Conservation (phyloP, 2,888 invertebrate species). For the Gymnoscelis rufifasciata region DNA sequence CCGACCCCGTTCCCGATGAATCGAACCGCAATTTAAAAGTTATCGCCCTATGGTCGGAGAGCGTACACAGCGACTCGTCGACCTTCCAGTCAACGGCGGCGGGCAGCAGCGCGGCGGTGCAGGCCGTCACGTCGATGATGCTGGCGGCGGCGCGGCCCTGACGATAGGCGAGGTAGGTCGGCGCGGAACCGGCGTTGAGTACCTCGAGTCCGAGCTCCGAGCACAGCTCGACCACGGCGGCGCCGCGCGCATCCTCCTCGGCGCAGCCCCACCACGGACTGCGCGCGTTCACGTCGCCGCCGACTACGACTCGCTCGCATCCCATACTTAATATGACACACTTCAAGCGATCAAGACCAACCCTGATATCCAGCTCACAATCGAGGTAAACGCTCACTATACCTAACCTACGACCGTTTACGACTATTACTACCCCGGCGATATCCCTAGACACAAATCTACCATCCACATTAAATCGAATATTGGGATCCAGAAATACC, state of each 20-base stretch:
- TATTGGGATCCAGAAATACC: neutral
- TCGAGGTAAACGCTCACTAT: neutral
- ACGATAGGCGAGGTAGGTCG: neutral
- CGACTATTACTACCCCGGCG: neutral
- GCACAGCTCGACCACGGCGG: neutral
- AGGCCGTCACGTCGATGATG: constrained; percentile 7
- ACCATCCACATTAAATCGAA: neutral
- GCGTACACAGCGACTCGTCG: neutral
- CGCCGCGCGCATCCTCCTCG: constrained; percentile 4
- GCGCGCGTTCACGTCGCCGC: constrained; percentile 2
- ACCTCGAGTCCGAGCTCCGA: neutral
- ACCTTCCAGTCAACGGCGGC: neutral
- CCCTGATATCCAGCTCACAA: neutral
- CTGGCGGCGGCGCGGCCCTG: neutral
- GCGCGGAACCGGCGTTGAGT: neutral
- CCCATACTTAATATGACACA: neutral
- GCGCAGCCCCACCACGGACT: constrained; percentile 7
- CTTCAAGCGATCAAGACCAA: neutral
- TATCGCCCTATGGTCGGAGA: constrained; percentile 1
- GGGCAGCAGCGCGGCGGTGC: constrained; percentile 1
- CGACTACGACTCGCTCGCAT: neutral
- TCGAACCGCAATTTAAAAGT: neutral
- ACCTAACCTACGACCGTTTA: neutral
- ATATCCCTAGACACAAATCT: neutral
- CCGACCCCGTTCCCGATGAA: no score